These are phyloP conservation scores for Terrapene triunguis DNA, from an alignment of 2,113 vertebrate genomes.

Conservation along the genomic window DNA sequence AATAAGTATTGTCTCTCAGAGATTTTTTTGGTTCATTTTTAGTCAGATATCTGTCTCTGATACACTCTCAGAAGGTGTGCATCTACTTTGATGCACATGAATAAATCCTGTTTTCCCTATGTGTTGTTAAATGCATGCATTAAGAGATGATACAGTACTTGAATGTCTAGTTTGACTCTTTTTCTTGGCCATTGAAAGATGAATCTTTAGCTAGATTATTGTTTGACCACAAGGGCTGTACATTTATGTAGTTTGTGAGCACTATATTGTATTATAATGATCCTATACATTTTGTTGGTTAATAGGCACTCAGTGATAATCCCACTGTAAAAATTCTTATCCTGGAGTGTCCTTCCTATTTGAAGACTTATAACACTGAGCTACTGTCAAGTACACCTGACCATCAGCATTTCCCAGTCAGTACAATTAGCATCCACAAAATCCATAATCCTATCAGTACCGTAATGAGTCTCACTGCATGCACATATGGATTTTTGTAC, in stretches of 20 bases:
- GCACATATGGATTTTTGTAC: not conserved
- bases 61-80: not conserved
- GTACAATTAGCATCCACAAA: not conserved
- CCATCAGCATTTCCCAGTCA: not conserved
- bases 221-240: not conserved
- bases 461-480: not conserved
- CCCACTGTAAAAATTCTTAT: not conserved
- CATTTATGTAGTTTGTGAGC: not conserved
- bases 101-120: not conserved
- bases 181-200: not conserved
- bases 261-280: not conserved
- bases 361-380: not conserved
- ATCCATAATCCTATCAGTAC: not conserved
- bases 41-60: not conserved
- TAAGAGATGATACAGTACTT: not conserved
- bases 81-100: not conserved
- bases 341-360: not conserved
- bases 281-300: not conserved
- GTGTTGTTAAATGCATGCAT: not conserved
- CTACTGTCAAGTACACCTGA: not conserved
- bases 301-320: not conserved
- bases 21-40: not conserved
- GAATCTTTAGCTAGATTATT: not conserved
- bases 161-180: not conserved
- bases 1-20: not conserved